A percentile compares a stretch with the other conserved stretches of the same genome.
Conservation (phyloP, 2,888 invertebrate species). For the Eupithecia subfuscata region DNA sequence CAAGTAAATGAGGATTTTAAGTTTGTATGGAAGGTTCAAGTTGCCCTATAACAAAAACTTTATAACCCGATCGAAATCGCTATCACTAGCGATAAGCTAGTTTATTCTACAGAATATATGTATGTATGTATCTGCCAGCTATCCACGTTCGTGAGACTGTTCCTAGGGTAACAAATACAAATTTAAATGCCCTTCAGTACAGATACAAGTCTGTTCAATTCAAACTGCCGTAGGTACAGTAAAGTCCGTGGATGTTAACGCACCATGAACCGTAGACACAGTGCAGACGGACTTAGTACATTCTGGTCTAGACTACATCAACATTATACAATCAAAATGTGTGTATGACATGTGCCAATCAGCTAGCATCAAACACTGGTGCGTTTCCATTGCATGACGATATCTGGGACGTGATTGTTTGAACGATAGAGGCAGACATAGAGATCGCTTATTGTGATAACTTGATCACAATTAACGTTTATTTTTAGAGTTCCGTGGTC, state of each 20-base stretch:
- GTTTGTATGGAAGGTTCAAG: no score
- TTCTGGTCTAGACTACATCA: conserved; percentile 14
- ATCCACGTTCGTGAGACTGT: no score
- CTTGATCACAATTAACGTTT: no score
- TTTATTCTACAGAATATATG: no score
- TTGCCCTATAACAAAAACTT: no score
- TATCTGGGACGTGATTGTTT: background rate
- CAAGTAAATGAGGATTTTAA: no score
- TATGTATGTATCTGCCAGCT: no score
- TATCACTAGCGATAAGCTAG: no score
- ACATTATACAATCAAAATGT: conserved; percentile 18
- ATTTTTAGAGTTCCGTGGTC: no score
- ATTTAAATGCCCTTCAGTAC: background rate
- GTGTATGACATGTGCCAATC: conserved; percentile 46
- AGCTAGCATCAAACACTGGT: conserved; percentile 21
- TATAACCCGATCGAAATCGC: no score
- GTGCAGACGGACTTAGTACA: conserved; percentile 15
- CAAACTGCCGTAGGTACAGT: background rate
- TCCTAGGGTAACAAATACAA: background rate
- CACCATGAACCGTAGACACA: conserved; percentile 19
- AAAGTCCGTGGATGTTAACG: background rate
- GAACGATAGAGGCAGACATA: no score
- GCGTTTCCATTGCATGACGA: conserved; percentile 9
- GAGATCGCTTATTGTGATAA: no score
- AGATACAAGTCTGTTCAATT: background rate